A percentile compares a stretch with the other conserved stretches of the same genome.
phyloP scores from a whole-genome alignment of 2,888 invertebrate species.

The Pyrrhosoma nymphula region DNA sequence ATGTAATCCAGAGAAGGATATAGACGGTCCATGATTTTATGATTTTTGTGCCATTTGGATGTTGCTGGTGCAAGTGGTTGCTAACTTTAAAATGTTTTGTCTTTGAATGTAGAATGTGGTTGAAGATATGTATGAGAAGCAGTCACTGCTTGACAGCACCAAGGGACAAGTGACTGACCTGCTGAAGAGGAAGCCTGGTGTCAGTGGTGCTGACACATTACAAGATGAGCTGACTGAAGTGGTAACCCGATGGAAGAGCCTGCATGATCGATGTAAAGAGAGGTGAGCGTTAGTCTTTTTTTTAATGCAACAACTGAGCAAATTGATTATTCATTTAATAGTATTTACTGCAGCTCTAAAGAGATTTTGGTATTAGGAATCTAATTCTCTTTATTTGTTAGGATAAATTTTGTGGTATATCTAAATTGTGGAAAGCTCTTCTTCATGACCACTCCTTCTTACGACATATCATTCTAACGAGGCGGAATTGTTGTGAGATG shows the following conservation, averaged over 20 bases:
- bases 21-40: too few species aligned
- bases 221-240: conserved; percentile 92
- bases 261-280: conserved; percentile 90
- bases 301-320: too few species aligned
- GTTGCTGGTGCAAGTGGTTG: not conserved
- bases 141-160: conserved; percentile 93
- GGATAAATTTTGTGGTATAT: too few species aligned
- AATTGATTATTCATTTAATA: too few species aligned
- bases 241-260: conserved; percentile 90
- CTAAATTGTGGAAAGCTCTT: too few species aligned
- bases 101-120: conserved; percentile 79
- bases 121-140: conserved; percentile 96
- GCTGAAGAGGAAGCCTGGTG: conserved; percentile 90
- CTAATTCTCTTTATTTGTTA: not conserved
- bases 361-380: conserved; percentile 73
- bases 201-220: conserved; percentile 90
- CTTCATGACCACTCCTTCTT: too few species aligned
- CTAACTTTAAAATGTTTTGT: not conserved
- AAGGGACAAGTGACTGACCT: conserved; percentile 93
- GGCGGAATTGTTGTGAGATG: not conserved
- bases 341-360: conserved; percentile 70
- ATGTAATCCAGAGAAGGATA: too few species aligned
- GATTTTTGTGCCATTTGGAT: too few species aligned
- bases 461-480: too few species aligned
- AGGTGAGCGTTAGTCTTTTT: conserved; percentile 77